Evolutionary conservation across 2,888 invertebrate species (phyloP).

Genomic region (Nymphalis urticae): DNA sequence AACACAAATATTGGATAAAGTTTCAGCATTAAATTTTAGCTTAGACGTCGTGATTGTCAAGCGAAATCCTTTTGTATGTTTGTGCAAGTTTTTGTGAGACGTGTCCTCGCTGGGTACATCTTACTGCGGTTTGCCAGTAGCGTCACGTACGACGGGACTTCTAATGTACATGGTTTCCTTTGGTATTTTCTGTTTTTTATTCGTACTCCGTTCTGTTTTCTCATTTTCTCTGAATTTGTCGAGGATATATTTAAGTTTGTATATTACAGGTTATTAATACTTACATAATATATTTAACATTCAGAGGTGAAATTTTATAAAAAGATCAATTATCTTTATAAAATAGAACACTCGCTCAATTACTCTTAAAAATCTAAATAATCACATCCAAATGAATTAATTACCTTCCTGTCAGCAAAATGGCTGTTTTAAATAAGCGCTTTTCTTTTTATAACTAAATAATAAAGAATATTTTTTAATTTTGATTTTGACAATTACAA

Average conservation of each 20-base stretch:
- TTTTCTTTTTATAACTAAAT: too few relatives aligned
- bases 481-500: too few relatives aligned
- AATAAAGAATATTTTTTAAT: too few relatives aligned
- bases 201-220: conserved; percentile 6
- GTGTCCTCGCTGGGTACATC: conserved; percentile 15
- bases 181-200: conserved; percentile 14
- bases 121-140: conserved; percentile 16
- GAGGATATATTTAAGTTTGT: conserved; percentile 1
- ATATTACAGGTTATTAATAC: background rate
- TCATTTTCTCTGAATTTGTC: background rate
- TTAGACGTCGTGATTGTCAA: conserved; percentile 13
- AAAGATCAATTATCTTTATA: too few relatives aligned
- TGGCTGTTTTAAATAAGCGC: too few relatives aligned
- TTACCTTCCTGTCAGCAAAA: too few relatives aligned
- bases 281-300: background rate
- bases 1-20: background rate
- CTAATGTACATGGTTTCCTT: conserved; percentile 17
- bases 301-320: background rate
- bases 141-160: conserved; percentile 24
- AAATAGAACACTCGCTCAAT: too few relatives aligned
- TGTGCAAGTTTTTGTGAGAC: conserved; percentile 25
- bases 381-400: too few relatives aligned
- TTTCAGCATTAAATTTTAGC: background rate
- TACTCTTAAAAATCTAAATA: too few relatives aligned
- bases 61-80: conserved; percentile 18